These are phyloP conservation scores for Aythya baeri DNA, from an alignment of 2,113 vertebrate species.

Conservation along the genomic window DNA sequence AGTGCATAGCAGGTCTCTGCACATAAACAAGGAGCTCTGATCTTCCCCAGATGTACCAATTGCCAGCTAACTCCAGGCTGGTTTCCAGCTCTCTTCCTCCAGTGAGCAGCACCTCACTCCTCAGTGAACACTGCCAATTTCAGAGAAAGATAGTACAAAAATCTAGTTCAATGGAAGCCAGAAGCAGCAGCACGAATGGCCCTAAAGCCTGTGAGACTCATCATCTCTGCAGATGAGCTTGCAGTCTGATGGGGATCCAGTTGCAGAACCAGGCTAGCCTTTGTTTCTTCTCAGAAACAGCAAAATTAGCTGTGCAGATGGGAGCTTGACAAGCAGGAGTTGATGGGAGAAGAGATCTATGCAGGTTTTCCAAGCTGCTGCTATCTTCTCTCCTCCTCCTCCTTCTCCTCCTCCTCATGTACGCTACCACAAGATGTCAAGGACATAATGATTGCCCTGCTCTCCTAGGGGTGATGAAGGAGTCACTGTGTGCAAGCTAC, in stretches of 20 bases:
- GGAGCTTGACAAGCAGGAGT: neutral
- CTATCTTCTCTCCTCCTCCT: neutral
- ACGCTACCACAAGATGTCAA: neutral
- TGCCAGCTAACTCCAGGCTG: neutral
- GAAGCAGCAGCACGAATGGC: neutral
- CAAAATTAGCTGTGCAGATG: neutral
- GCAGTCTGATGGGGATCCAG: neutral
- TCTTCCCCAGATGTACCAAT: neutral
- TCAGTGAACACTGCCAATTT: neutral
- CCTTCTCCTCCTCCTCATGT: neutral
- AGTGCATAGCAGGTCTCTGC: neutral
- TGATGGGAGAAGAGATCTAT: neutral
- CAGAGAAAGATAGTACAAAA: neutral
- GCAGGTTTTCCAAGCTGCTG: neutral
- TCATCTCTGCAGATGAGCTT: accelerated
- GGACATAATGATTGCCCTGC: neutral
- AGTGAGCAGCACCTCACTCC: neutral
- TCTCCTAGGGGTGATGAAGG: neutral
- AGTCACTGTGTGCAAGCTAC: neutral
- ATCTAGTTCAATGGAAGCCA: neutral
- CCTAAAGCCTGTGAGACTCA: neutral
- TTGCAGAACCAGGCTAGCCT: neutral
- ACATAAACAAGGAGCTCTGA: neutral
- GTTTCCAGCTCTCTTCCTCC: neutral
- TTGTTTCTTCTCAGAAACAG: neutral